Base-by-base conservation (phyloP, 2,797 vertebrate genomes). In the Meda fulgida region DNA sequence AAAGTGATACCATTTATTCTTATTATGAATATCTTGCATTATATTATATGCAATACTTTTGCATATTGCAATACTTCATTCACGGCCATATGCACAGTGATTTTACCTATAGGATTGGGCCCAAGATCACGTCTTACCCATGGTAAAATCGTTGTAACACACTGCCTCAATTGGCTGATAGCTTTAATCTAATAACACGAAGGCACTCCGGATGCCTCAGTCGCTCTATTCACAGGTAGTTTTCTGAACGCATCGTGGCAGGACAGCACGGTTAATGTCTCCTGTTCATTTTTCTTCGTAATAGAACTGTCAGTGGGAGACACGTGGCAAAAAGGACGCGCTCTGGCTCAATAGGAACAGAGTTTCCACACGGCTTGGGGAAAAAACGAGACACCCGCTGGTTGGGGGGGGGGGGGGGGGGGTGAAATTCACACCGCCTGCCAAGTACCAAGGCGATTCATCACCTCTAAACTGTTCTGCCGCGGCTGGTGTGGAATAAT, bases 401-500 rank as follows among this genome's bases (percentile, higher is more conserved):
- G 65, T 80, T 87, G 80, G 26, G 70, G 60, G 78, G 78, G 78
- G 84, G 84, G 80, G 26, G 70, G 60, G 78, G 78, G 78, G 84
- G 84, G 84, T 87, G 83, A 87, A 87, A 87, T 78, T 81, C 86
- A 78, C 86, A 72, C 23, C 34, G 66, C 72, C 86, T 84, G 63
- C 78, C 83, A 78, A 76, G 83, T 18, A 73, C 13, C 14, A 0
- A 66, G 38, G 31, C 40, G 40, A 87, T 87, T 75, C 78, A 87
- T 87, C 83, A 87, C 83, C 78, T 87, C 72, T 84, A 87, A 87
- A 87, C 78, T 87, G 81, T 87, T 87, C 69, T 38, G 43, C 76
- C 38, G 58, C 5, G 69, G 80, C 65, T 60, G 85, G 63, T 67
- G 85, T 40, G 85, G 85, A 86, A 71, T 86, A 86, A 82, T 78